Conservation (phyloP, 2,888 invertebrate species). For the Drosophila dives region DNA sequence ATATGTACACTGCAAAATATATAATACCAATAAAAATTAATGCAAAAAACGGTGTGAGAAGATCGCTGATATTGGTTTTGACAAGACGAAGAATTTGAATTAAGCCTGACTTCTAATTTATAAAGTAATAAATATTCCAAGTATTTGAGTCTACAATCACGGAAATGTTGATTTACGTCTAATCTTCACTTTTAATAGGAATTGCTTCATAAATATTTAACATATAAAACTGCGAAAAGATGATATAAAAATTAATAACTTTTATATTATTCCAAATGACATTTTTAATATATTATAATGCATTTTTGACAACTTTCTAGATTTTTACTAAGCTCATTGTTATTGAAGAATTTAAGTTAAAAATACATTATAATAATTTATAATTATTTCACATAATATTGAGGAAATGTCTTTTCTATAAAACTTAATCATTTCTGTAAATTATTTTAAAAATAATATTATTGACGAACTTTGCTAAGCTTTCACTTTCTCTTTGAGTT, state of each 20-base stretch:
- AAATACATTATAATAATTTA: neutral
- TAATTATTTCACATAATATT: too few relatives aligned
- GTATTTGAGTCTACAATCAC: neutral
- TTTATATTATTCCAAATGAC: neutral
- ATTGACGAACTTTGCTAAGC: neutral
- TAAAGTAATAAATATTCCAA: neutral
- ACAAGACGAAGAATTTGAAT: neutral
- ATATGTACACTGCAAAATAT: neutral
- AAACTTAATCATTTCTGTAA: neutral
- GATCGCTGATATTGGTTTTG: neutral
- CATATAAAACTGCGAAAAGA: fast-evolving
- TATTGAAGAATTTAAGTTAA: neutral
- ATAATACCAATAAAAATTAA: neutral
- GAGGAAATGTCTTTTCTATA: fast-evolving
- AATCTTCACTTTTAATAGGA: neutral
- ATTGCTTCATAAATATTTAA: neutral
- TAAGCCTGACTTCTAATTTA: neutral
- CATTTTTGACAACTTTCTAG: too few relatives aligned
- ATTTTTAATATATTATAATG: neutral
- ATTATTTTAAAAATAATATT: neutral
- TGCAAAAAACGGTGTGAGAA: neutral
- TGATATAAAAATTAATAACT: neutral
- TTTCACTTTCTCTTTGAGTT: neutral
- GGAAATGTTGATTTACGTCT: neutral
- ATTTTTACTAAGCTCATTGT: neutral